Base-by-base conservation (phyloP, 2,888 invertebrate species). In the Salpingus planirostris region DNA sequence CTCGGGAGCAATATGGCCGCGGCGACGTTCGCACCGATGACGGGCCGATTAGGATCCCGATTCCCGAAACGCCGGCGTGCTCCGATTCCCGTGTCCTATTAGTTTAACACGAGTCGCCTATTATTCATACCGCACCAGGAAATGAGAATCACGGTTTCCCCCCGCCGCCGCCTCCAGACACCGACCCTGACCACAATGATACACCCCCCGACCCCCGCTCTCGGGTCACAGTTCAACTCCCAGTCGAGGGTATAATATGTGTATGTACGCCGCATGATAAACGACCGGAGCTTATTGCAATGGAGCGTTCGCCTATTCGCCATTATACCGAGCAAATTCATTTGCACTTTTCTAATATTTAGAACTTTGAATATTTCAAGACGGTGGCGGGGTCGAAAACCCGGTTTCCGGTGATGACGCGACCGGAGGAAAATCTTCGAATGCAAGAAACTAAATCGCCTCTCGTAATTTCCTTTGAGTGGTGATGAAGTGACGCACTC, bases 81-180 rank as follows among this genome's bases (percentile, higher is more conserved):
- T 38, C 38, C 30, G 35, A 40, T 40, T 37, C n/a, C n/a, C n/a
- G n/a, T n/a, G 23, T 32, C 31, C 33, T 42, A 44, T 44, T 44
- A 44, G 44, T 40, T 44, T 36, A 40, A 40, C 40, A 44, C 40
- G 36, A 38, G 21, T 30, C 38, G 31, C 35, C 44, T 42, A 43
- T 43, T 43, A 43, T 43, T 43, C 43, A 43, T 43, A 22, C 24
- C 25, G 15, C 14, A 24, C 21, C 25, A 37, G 44, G 44, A 44
- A 44, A 44, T 44, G 44, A 40, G 41, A 44, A 40, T 40, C 39
- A 40, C 40, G 28, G 21, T 27, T 25, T 33, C 24, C 31, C 31
- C 18, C 26, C 18, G 13, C 33, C 15, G 30, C 38, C 41, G n/a
- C n/a, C n/a, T n/a, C n/a, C n/a, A n/a, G n/a, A n/a, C n/a, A n/a